Conservation (phyloP, 1,140 invertebrate species). For the Saccostrea cuccullata region DNA sequence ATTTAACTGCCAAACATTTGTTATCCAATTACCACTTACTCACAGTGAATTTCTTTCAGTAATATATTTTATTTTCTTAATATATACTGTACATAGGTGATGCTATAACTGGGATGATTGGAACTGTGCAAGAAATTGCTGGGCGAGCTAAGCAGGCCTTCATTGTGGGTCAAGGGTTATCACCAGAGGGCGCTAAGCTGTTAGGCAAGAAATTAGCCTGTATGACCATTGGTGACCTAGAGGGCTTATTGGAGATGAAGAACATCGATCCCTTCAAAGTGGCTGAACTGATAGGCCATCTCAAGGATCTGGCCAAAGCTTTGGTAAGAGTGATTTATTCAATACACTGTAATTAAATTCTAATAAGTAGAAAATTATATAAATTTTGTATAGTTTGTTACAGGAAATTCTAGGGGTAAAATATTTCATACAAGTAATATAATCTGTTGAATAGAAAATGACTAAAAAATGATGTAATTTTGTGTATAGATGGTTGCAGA, state of each 20-base stretch:
- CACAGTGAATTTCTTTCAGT: too few species aligned
- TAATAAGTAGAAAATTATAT: background rate
- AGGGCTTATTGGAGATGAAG: slow-evolving; percentile 61
- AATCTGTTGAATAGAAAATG: too few species aligned
- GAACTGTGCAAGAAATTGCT: slow-evolving; percentile 42
- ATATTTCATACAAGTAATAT: too few species aligned
- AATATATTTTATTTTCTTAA: too few species aligned
- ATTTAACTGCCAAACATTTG: too few species aligned
- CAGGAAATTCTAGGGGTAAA: too few species aligned
- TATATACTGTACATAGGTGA: slow-evolving; percentile 41
- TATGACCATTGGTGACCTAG: slow-evolving; percentile 69
- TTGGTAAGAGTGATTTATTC: slow-evolving; percentile 52
- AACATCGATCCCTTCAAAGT: slow-evolving; percentile 65
- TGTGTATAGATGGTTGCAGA: too few species aligned
- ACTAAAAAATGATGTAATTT: too few species aligned
- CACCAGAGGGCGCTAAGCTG: slow-evolving; percentile 57
- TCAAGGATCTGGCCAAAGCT: slow-evolving; percentile 62
- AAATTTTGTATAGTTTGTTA: too few species aligned
- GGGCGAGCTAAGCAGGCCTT: slow-evolving; percentile 58
- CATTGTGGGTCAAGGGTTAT: slow-evolving; percentile 64
- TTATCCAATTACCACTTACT: too few species aligned
- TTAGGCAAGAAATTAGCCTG: slow-evolving; percentile 65
- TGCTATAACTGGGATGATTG: slow-evolving; percentile 55
- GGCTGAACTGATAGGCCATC: slow-evolving; percentile 57
- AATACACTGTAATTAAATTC: background rate